Evolutionary conservation across 2,113 vertebrate genomes (phyloP).

Genomic region (Cynocephalus volans): DNA sequence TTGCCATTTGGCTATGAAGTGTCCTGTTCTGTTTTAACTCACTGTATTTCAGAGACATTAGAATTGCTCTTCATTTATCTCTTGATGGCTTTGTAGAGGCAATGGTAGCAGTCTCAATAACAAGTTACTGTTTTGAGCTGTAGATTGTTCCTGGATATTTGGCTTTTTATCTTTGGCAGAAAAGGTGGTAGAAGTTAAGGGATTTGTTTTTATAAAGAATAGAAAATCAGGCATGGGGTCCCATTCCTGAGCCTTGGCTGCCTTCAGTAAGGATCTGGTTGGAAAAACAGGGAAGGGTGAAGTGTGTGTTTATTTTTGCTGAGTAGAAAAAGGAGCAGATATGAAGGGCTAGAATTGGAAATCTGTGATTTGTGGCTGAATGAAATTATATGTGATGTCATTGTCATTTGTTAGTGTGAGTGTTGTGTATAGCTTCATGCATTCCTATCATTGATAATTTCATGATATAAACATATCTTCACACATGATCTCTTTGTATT

Average conservation of each 20-base stretch:
- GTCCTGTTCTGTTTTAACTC: constrained; percentile 40
- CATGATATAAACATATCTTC: constrained; percentile 8
- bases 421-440: neutral
- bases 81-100: constrained; percentile 7
- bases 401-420: constrained; percentile 28
- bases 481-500: constrained; percentile 65
- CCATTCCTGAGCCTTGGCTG: neutral
- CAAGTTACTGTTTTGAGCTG: constrained; percentile 8
- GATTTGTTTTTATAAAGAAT: constrained; percentile 57
- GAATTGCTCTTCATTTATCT: constrained; percentile 33
- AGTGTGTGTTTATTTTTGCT: neutral
- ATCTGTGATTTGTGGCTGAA: constrained; percentile 32
- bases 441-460: constrained; percentile 38
- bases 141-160: constrained; percentile 54
- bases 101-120: constrained; percentile 2
- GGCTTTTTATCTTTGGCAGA: constrained; percentile 43
- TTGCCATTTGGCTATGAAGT: neutral
- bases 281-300: neutral
- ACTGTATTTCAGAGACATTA: neutral
- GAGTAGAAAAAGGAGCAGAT: neutral
- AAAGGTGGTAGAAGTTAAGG: neutral
- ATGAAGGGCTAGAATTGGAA: constrained; percentile 40
- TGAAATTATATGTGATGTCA: neutral
- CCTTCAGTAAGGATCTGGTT: constrained; percentile 62
- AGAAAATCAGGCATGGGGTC: neutral